Evolutionary conservation across 2,113 vertebrate species (phyloP).

Genomic region (Bubo bubo): DNA sequence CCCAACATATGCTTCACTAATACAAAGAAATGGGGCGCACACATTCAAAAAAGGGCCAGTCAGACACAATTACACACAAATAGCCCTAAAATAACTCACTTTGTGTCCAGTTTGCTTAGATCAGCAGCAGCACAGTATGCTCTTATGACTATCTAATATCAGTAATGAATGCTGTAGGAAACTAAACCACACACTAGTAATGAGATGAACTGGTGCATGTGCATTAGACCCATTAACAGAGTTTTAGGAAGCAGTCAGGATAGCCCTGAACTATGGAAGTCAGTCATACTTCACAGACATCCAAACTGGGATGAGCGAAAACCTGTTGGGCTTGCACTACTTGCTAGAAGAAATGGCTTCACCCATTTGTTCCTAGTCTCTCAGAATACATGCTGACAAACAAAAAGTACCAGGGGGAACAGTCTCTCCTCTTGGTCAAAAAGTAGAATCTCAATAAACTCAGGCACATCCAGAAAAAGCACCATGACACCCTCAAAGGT

Average conservation of each 20-base stretch:
- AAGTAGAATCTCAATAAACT: neutral
- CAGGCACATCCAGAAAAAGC: neutral
- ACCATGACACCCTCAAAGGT: neutral
- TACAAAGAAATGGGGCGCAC: neutral
- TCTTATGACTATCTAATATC: neutral
- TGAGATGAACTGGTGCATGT: neutral
- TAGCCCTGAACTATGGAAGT: neutral
- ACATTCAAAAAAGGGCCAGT: neutral
- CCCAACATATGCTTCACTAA: neutral
- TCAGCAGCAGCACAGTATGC: neutral
- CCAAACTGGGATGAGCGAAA: neutral
- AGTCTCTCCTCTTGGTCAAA: neutral
- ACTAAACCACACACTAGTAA: neutral
- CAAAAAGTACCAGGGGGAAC: neutral
- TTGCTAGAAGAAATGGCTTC: neutral
- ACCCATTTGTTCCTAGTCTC: rapidly evolving
- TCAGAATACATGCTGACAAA: neutral
- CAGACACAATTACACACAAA: neutral
- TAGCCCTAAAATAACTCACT: neutral
- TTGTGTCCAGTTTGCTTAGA: neutral
- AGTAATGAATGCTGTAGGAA: neutral
- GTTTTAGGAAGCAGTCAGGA: neutral
- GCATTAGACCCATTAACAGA: neutral
- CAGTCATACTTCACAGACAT: neutral
- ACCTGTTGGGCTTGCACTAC: rapidly evolving